These are phyloP conservation scores for Papilio polyxenes DNA, from an alignment of 1,140 invertebrate species.

Conservation along the genomic window DNA sequence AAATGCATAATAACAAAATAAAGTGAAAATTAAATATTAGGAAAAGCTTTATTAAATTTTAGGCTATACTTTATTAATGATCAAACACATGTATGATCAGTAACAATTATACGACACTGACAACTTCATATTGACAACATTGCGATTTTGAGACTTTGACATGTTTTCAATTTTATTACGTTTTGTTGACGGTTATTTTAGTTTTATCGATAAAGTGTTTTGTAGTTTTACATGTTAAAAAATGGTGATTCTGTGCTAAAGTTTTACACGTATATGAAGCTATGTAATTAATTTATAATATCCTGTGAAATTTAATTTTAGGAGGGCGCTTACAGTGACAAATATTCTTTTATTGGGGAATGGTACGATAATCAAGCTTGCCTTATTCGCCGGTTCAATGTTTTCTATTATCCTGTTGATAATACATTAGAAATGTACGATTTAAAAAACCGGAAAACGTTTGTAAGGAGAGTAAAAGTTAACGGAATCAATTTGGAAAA, in stretches of 20 bases:
- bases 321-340: conserved; percentile 73
- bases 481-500: conserved; percentile 84
- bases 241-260: conserved; percentile 12
- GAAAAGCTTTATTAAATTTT: no score
- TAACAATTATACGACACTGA: no score
- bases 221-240: conserved; percentile 21
- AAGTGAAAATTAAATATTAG: no score
- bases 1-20: no score
- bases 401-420: conserved; percentile 88
- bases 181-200: conserved; percentile 32
- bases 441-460: conserved; percentile 86
- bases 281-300: conserved; percentile 24
- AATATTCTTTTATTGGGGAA: conserved; percentile 86
- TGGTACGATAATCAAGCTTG: conserved; percentile 91
- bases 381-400: conserved; percentile 85
- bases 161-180: conserved; percentile 28
- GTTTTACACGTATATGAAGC: not conserved
- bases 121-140: not conserved
- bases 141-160: not conserved
- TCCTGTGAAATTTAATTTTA: conserved; percentile 51
- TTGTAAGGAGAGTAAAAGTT: conserved; percentile 87
- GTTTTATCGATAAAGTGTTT: conserved; percentile 23
- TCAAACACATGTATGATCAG: no score
- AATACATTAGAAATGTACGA: conserved; percentile 92
- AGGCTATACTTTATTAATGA: no score